A percentile compares a stretch with the other conserved stretches of the same genome.
Evolutionary conservation across 2,888 invertebrate species (phyloP).

Genomic region (Chrysolina oricalcia): DNA sequence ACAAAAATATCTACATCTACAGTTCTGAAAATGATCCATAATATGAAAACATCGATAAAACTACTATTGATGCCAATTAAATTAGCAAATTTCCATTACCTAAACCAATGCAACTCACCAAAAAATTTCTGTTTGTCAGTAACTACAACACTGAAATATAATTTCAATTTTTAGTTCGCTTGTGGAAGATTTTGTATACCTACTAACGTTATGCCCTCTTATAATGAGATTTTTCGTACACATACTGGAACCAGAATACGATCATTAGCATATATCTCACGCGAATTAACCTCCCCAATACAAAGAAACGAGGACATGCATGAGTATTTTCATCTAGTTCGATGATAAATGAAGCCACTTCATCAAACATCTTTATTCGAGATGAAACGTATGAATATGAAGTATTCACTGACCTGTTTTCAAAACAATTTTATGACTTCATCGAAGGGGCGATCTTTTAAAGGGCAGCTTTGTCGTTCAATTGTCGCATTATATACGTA

Average conservation of each 20-base stretch:
- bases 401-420: conserved; percentile 59
- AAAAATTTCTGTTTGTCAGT: too few species aligned
- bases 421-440: conserved; percentile 57
- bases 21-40: too few species aligned
- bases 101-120: too few species aligned
- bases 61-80: too few species aligned
- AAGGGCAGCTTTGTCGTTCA: conserved; percentile 35
- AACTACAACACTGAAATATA: too few species aligned
- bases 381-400: conserved; percentile 62
- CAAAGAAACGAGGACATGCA: conserved; percentile 33
- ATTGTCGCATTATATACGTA: conserved; percentile 10
- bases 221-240: not conserved
- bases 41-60: too few species aligned
- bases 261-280: conserved; percentile 38
- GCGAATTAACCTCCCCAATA: conserved; percentile 33
- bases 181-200: too few species aligned
- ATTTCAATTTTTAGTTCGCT: too few species aligned
- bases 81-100: too few species aligned
- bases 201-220: too few species aligned
- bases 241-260: conserved; percentile 8
- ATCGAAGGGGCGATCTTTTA: conserved; percentile 56
- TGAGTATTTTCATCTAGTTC: conserved; percentile 61
- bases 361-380: conserved; percentile 64
- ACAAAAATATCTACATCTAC: too few species aligned
- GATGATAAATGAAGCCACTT: conserved; percentile 65